These are phyloP conservation scores for Lontra canadensis DNA, from an alignment of 2,113 vertebrate genomes.

Conservation along the genomic window DNA sequence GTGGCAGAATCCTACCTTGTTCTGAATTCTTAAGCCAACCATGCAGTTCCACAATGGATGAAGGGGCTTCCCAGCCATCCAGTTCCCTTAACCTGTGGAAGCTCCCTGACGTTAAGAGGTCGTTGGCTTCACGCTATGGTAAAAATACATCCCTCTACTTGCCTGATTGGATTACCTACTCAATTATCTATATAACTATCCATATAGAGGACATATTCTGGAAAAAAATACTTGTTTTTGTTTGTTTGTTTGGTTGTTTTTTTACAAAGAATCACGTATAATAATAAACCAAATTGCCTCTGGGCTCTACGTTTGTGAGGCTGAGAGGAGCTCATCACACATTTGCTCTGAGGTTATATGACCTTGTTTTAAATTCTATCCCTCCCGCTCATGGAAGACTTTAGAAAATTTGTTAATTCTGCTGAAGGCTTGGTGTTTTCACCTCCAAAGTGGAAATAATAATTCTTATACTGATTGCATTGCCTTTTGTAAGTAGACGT, in stretches of 20 bases:
- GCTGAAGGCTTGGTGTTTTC: not conserved
- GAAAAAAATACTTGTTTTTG: not conserved
- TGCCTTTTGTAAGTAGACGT: not conserved
- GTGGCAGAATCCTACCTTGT: not conserved
- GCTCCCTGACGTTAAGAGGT: accelerated
- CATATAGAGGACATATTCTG: not conserved
- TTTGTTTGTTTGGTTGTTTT: not conserved
- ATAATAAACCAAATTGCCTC: not conserved
- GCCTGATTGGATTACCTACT: not conserved
- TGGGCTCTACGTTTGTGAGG: not conserved
- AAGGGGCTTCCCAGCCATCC: no score
- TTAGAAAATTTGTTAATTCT: not conserved
- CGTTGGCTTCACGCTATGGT: not conserved
- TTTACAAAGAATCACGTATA: not conserved
- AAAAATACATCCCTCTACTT: not conserved
- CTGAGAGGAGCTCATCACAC: not conserved
- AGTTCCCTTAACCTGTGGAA: no score
- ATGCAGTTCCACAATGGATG: no score
- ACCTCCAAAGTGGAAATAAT: not conserved
- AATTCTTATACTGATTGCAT: not conserved
- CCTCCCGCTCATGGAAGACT: not conserved
- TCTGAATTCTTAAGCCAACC: not conserved
- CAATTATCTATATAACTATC: not conserved
- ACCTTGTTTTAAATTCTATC: not conserved
- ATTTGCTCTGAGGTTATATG: not conserved